phyloP scores from a whole-genome alignment of 2,113 vertebrate genomes.

The Thalassoma bifasciatum region DNA sequence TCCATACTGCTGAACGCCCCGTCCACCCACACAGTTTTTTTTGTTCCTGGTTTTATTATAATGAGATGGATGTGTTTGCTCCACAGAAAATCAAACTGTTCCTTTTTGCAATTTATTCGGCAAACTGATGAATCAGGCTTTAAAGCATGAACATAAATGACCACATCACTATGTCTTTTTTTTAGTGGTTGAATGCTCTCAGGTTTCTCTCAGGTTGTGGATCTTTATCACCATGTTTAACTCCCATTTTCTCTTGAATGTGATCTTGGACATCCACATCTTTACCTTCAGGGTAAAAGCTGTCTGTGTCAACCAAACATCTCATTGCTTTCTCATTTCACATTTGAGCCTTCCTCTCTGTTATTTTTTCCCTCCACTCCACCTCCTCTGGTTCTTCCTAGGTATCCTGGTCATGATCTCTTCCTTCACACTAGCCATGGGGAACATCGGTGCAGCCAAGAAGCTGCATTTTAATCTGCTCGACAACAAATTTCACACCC shows the following conservation, averaged over 20 bases:
- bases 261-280: conserved; percentile 17
- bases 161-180: background rate
- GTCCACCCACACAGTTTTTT: conserved; percentile 13
- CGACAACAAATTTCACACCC: conserved; percentile 91
- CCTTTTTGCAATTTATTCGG: background rate
- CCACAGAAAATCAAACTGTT: conserved; percentile 15
- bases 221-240: background rate
- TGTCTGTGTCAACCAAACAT: conserved; percentile 2
- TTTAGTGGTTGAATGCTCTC: background rate
- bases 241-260: background rate
- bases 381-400: conserved; percentile 69
- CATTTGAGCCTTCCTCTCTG: conserved; percentile 18
- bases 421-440: conserved; percentile 89
- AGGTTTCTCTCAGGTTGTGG: background rate
- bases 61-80: background rate
- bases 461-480: conserved; percentile 88
- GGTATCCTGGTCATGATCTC: conserved; percentile 89
- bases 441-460: conserved; percentile 87
- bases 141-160: background rate
- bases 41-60: background rate
- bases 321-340: conserved; percentile 2
- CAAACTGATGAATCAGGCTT: background rate
- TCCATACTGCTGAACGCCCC: background rate
- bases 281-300: conserved; percentile 29
- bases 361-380: conserved; percentile 22